These are phyloP conservation scores for Chaetoderma sp. DNA, from an alignment of 2,888 invertebrate genomes.

Conservation along the genomic window DNA sequence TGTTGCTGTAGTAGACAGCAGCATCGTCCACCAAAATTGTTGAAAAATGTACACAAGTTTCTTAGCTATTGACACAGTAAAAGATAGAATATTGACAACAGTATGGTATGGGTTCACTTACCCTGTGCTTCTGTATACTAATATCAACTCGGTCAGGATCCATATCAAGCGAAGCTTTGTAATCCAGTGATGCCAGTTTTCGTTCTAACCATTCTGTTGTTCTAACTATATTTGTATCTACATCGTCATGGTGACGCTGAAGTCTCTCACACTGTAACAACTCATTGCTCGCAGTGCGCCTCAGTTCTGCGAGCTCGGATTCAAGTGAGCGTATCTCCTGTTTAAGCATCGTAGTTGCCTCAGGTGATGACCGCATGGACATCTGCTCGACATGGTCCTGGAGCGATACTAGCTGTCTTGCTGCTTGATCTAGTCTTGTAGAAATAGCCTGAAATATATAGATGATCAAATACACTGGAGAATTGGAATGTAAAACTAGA, in stretches of 20 bases:
- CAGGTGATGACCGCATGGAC: constrained; percentile 89
- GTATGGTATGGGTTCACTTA: constrained; percentile 36
- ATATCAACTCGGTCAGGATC: constrained; percentile 49
- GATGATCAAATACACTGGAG: neutral
- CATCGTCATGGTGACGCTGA: constrained; percentile 50
- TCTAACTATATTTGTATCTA: constrained; percentile 50
- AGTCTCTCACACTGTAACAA: constrained; percentile 85
- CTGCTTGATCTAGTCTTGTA: constrained; percentile 69
- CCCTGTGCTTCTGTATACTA: constrained; percentile 53
- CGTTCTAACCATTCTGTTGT: constrained; percentile 55
- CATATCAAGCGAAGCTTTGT: constrained; percentile 47
- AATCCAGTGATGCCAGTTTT: constrained; percentile 48
- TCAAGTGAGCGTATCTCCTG: constrained; percentile 70
- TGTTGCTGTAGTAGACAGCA: too few species aligned
- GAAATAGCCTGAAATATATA: constrained; percentile 16
- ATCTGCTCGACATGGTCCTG: constrained; percentile 94
- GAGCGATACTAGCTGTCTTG: constrained; percentile 86
- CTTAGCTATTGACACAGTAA: too few species aligned
- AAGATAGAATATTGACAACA: too few species aligned
- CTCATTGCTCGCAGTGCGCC: constrained; percentile 86
- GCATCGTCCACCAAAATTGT: too few species aligned
- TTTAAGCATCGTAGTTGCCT: constrained; percentile 87
- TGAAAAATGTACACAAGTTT: too few species aligned
- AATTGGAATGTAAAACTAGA: neutral
- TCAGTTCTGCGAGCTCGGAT: constrained; percentile 75